Percentiles rank a stretch among this genome's conserved stretches.
These are phyloP conservation scores for Sarcophaga caerulescens DNA, from an alignment of 2,888 invertebrate genomes.

Conservation along the genomic window DNA sequence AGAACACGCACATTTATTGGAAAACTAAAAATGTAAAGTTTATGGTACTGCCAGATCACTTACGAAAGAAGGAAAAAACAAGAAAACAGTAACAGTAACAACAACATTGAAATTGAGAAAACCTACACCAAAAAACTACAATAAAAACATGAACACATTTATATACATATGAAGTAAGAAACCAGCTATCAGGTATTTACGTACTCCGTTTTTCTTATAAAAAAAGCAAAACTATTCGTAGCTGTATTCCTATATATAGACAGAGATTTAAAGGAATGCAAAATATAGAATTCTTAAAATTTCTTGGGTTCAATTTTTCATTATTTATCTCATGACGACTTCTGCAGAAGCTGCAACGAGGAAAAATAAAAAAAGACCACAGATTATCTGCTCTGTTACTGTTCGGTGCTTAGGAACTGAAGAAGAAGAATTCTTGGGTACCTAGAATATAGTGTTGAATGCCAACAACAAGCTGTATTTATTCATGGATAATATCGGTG, in stretches of 20 bases:
- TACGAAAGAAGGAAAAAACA: slow-evolving; percentile 12
- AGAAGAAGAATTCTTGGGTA: too few relatives aligned
- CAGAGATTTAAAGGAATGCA: slow-evolving; percentile 33
- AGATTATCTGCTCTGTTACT: too few relatives aligned
- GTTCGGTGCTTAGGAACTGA: too few relatives aligned
- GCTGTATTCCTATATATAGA: not conserved
- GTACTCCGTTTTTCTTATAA: not conserved
- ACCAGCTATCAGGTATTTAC: slow-evolving; percentile 36
- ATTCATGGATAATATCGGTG: too few relatives aligned
- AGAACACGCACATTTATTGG: slow-evolving; percentile 61
- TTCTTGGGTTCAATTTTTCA: too few relatives aligned
- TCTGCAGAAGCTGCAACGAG: too few relatives aligned
- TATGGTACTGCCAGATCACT: slow-evolving; percentile 44
- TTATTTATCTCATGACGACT: too few relatives aligned
- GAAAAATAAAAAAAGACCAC: too few relatives aligned
- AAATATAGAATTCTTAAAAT: too few relatives aligned
- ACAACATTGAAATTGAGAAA: slow-evolving; percentile 36
- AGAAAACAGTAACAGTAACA: slow-evolving; percentile 7
- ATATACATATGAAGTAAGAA: slow-evolving; percentile 29
- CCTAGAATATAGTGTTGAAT: too few relatives aligned
- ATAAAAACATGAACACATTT: slow-evolving; percentile 43
- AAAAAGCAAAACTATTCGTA: not conserved
- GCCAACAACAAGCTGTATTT: too few relatives aligned
- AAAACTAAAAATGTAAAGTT: slow-evolving; percentile 61
- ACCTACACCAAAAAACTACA: slow-evolving; percentile 46